Evolutionary conservation across 1,140 invertebrate genomes (phyloP).

Genomic region (Micrasema longulum): DNA sequence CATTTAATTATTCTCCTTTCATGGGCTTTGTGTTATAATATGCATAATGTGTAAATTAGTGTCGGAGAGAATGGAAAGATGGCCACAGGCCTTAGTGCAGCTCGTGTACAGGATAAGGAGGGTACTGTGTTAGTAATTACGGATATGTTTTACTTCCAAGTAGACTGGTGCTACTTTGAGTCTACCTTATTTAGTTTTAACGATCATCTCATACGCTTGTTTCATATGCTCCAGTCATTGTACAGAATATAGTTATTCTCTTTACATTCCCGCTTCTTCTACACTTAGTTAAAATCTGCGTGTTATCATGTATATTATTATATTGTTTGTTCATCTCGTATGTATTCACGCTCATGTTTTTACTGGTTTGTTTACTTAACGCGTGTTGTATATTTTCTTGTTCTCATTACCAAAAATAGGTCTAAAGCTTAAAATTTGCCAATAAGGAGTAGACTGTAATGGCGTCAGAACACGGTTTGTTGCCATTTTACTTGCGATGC

Average conservation of each 20-base stretch:
- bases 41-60: conserved; percentile 35
- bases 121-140: background rate
- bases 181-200: conserved; percentile 37
- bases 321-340: conserved; percentile 16
- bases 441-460: conserved; percentile 33
- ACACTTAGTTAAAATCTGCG: conserved; percentile 24
- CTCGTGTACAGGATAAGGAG: conserved; percentile 23
- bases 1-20: conserved; percentile 8
- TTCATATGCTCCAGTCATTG: conserved; percentile 35
- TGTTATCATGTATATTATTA: conserved; percentile 21
- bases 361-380: conserved; percentile 24
- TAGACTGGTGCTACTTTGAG: conserved; percentile 45
- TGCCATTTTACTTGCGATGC: conserved; percentile 47
- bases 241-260: conserved; percentile 35
- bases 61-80: background rate
- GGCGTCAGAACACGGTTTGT: conserved; percentile 39
- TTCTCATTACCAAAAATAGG: conserved; percentile 53
- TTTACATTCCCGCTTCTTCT: conserved; percentile 49
- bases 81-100: conserved; percentile 2
- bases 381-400: conserved; percentile 41
- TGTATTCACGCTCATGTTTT: conserved; percentile 23
- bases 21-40: conserved; percentile 27
- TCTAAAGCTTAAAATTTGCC: conserved; percentile 47
- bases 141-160: conserved; percentile 19
- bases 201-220: conserved; percentile 28